Percentiles rank a stretch among this genome's conserved stretches.
Conservation (phyloP, 1,140 invertebrate species). For the Zaprionus tsacasi region DNA sequence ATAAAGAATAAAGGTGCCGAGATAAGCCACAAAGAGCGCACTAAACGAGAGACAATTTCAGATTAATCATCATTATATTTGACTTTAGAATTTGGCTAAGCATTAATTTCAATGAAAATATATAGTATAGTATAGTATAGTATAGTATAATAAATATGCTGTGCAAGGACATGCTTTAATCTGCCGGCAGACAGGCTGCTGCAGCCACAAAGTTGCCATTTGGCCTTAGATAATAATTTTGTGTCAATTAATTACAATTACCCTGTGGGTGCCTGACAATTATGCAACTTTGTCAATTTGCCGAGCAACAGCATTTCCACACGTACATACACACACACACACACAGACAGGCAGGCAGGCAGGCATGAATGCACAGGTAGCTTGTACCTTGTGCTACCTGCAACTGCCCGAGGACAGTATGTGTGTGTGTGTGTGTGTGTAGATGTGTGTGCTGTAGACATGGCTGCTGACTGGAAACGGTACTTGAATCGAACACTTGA, state of each 20-base stretch:
- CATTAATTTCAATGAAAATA: conserved; percentile 35
- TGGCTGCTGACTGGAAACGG: conserved; percentile 4
- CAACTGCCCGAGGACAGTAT: conserved; percentile 7
- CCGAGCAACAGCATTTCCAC: conserved; percentile 8
- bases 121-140: background rate
- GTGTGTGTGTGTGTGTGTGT: background rate
- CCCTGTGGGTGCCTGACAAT: conserved; percentile 42
- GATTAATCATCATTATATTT: conserved; percentile 44
- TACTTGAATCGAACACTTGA: conserved; percentile 13
- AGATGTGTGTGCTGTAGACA: background rate
- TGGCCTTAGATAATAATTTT: conserved; percentile 49
- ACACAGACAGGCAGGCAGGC: background rate
- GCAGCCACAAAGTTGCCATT: conserved; percentile 11
- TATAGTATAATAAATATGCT: too few relatives aligned
- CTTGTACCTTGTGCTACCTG: background rate
- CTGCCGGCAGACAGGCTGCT: background rate
- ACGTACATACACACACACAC: conserved; percentile 1
- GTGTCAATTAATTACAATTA: conserved; percentile 60
- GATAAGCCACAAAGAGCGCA: background rate
- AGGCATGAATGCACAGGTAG: background rate
- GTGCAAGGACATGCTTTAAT: background rate
- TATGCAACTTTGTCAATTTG: conserved; percentile 52
- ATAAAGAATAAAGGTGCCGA: too few relatives aligned
- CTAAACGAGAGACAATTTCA: background rate
- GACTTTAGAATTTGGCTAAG: conserved; percentile 18